Conservation (phyloP, 2,888 invertebrate species). For the Phanerotoma sp. region DNA sequence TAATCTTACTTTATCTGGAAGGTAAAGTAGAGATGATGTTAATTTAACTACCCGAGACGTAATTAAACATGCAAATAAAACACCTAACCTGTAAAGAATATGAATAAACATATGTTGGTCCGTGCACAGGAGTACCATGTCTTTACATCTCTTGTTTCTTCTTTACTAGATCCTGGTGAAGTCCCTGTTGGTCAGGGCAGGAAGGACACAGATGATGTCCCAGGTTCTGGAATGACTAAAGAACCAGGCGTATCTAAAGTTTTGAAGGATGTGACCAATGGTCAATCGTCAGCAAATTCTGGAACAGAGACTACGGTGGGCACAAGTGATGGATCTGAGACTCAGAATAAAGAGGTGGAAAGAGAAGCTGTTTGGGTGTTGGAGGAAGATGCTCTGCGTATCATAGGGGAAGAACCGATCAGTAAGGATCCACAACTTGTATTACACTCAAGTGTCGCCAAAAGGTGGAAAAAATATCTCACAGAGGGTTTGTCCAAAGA, state of each 20-base stretch:
- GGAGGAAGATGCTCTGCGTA: conserved; percentile 10
- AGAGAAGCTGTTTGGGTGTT: background rate
- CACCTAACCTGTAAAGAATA: background rate
- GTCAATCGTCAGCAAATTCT: background rate
- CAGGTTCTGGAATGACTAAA: no score
- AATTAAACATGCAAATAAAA: background rate
- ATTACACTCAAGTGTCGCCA: conserved; percentile 8
- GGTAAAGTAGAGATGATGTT: background rate
- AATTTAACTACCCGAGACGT: background rate
- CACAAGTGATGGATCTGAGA: background rate
- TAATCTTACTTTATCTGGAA: background rate
- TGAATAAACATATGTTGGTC: background rate
- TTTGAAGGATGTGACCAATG: background rate
- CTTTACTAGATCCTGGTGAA: background rate
- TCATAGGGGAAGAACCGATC: conserved; percentile 9
- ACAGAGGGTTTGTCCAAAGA: conserved; percentile 4
- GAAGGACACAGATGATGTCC: no score
- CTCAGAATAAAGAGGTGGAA: background rate
- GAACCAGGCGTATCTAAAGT: background rate
- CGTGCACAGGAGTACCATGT: background rate
- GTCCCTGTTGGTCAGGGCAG: background rate
- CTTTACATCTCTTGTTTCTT: background rate
- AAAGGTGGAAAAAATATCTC: conserved; percentile 14
- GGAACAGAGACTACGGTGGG: background rate
- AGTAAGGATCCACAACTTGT: conserved; percentile 1